phyloP scores from a whole-genome alignment of 92 coral and sea anemone species.

The Zoanthus gigantus region DNA sequence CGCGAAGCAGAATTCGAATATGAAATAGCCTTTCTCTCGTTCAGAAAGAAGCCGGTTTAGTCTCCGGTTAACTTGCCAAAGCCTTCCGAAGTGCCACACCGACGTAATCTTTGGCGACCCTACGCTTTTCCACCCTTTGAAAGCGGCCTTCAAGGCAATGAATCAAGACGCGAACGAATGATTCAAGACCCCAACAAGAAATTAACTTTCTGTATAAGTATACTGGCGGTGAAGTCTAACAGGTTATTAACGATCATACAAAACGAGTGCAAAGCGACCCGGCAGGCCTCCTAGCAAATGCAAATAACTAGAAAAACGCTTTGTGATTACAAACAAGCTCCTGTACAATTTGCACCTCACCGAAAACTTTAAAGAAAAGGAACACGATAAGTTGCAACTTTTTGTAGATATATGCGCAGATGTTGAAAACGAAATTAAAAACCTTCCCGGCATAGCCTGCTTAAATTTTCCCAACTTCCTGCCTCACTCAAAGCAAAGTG shows the following conservation, averaged over 20 bases:
- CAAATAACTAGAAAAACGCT: slow-evolving; percentile 59
- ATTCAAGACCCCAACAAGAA: slow-evolving; percentile 35
- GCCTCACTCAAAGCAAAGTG: slow-evolving; percentile 41
- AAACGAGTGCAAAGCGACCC: slow-evolving; percentile 51
- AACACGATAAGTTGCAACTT: slow-evolving; percentile 28
- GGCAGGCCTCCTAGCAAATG: slow-evolving; percentile 32
- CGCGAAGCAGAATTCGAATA: slow-evolving; percentile 64
- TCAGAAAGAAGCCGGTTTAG: slow-evolving; percentile 40
- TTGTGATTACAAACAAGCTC: slow-evolving; percentile 53
- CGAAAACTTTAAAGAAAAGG: slow-evolving; percentile 41
- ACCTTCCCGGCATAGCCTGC: slow-evolving; percentile 64
- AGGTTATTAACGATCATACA: slow-evolving; percentile 54
- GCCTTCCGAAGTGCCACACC: slow-evolving; percentile 56
- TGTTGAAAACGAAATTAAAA: slow-evolving; percentile 44
- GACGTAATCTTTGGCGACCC: slow-evolving; percentile 50
- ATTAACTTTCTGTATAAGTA: slow-evolving; percentile 45
- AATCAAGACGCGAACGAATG: slow-evolving; percentile 44
- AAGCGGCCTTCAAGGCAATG: slow-evolving; percentile 62
- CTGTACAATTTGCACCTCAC: slow-evolving; percentile 25
- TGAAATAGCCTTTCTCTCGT: slow-evolving; percentile 27
- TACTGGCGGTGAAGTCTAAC: slow-evolving; percentile 55
- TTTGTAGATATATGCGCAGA: slow-evolving; percentile 63
- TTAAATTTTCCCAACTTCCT: slow-evolving; percentile 60
- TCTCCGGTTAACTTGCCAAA: slow-evolving; percentile 45
- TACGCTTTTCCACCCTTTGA: slow-evolving; percentile 80